A percentile compares a stretch with the other conserved stretches of the same genome.
phyloP scores from a whole-genome alignment of 1,140 invertebrate genomes.

The Maniola jurtina region DNA sequence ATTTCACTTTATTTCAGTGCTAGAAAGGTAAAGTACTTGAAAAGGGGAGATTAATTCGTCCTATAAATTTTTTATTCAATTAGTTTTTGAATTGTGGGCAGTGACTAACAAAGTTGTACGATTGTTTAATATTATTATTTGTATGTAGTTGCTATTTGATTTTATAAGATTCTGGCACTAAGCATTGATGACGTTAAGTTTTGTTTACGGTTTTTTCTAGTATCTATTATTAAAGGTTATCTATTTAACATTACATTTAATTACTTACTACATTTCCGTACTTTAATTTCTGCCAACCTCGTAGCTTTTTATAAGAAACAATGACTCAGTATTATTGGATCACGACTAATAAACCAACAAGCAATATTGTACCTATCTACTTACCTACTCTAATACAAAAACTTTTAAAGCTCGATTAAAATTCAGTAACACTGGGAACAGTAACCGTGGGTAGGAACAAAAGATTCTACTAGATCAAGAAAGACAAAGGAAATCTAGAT shows the following conservation, averaged over 20 bases:
- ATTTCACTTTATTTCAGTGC: too few relatives aligned
- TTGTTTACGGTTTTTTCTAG: neutral
- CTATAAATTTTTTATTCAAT: too few relatives aligned
- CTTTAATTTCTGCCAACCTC: conserved; percentile 56
- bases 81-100: too few relatives aligned
- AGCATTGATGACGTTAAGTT: neutral
- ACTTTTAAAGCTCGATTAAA: neutral
- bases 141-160: too few relatives aligned
- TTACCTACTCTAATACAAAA: neutral
- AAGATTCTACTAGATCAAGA: too few relatives aligned
- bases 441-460: too few relatives aligned
- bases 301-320: conserved; percentile 42
- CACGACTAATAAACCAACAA: conserved; percentile 9
- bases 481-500: too few relatives aligned
- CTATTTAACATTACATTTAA: conserved; percentile 38
- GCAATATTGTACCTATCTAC: neutral
- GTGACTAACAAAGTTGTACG: too few relatives aligned
- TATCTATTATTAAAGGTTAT: neutral
- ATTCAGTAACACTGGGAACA: neutral
- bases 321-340: conserved; percentile 13
- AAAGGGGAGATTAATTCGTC: too few relatives aligned
- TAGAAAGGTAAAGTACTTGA: too few relatives aligned
- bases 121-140: too few relatives aligned
- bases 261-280: conserved; percentile 41
- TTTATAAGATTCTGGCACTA: too few relatives aligned